phyloP scores from a whole-genome alignment of 1,140 invertebrate species.

The Drosophila albomicans region DNA sequence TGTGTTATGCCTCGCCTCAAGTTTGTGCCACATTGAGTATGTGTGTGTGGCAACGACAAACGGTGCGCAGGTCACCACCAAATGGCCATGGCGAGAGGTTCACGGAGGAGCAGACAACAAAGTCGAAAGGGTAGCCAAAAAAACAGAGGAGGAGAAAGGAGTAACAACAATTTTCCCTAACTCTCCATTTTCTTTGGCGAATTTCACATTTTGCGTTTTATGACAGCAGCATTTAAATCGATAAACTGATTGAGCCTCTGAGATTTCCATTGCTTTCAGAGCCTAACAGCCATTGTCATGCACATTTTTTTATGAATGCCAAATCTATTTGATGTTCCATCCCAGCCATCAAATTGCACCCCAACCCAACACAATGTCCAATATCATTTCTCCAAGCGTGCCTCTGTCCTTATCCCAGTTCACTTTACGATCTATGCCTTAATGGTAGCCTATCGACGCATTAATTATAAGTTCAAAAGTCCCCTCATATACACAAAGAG shows the following conservation, averaged over 20 bases:
- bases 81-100: slow-evolving; percentile 15
- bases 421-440: slow-evolving; percentile 13
- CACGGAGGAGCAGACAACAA: slow-evolving; percentile 11
- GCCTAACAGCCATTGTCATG: slow-evolving; percentile 55
- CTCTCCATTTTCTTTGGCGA: background rate
- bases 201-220: slow-evolving; percentile 61
- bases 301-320: slow-evolving; percentile 64
- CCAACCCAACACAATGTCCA: background rate
- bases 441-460: slow-evolving; percentile 25
- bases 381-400: background rate
- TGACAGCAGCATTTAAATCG: slow-evolving; percentile 72
- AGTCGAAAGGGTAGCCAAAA: slow-evolving; percentile 27
- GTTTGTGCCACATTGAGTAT: slow-evolving; percentile 23
- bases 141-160: background rate
- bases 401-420: background rate
- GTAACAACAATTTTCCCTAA: background rate
- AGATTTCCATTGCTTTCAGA: slow-evolving; percentile 73
- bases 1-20: slow-evolving; percentile 49
- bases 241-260: slow-evolving; percentile 74
- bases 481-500: background rate
- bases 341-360: slow-evolving; percentile 1
- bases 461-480: slow-evolving; percentile 66
- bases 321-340: slow-evolving; percentile 61
- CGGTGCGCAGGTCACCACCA: slow-evolving; percentile 29
- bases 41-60: background rate